Percentiles rank a stretch among this genome's conserved stretches.
Evolutionary conservation across 1,140 invertebrate genomes (phyloP).

Genomic region (Drosophila auraria): DNA sequence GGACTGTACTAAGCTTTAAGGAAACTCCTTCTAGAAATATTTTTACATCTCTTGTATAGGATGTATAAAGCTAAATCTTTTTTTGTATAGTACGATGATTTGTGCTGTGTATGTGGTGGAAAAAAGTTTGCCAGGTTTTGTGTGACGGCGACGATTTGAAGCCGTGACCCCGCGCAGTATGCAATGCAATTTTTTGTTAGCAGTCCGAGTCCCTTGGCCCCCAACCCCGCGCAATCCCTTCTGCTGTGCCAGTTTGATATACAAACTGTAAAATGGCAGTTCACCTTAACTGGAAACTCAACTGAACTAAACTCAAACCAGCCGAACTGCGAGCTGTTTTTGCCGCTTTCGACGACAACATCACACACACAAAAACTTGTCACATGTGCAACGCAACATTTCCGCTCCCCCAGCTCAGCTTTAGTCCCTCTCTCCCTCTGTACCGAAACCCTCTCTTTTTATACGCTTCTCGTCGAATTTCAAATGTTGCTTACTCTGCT

Average conservation of each 20-base stretch:
- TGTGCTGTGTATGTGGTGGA: slow-evolving; percentile 8
- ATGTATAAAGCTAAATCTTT: neutral
- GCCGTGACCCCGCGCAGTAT: slow-evolving; percentile 64
- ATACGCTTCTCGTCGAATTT: slow-evolving; percentile 77
- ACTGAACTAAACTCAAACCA: slow-evolving; percentile 60
- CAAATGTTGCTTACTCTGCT: slow-evolving; percentile 80
- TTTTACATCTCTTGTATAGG: too few relatives aligned
- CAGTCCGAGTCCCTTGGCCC: neutral
- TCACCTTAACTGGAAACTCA: slow-evolving; percentile 74
- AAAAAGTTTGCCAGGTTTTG: slow-evolving; percentile 58
- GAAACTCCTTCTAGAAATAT: neutral
- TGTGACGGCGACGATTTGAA: slow-evolving; percentile 76
- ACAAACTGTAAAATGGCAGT: slow-evolving; percentile 78
- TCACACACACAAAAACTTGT: slow-evolving; percentile 66
- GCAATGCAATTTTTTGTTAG: slow-evolving; percentile 48
- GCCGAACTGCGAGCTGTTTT: slow-evolving; percentile 60
- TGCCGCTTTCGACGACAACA: slow-evolving; percentile 57
- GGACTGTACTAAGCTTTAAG: neutral
- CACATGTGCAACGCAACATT: slow-evolving; percentile 80
- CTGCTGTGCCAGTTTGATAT: slow-evolving; percentile 67
- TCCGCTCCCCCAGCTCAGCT: slow-evolving; percentile 38
- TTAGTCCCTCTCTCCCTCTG: slow-evolving; percentile 12
- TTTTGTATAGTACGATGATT: neutral
- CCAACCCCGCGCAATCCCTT: slow-evolving; percentile 6
- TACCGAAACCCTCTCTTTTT: slow-evolving; percentile 25